phyloP scores from a whole-genome alignment of 1,140 invertebrate species.

The Choristoneura fumiferana region DNA sequence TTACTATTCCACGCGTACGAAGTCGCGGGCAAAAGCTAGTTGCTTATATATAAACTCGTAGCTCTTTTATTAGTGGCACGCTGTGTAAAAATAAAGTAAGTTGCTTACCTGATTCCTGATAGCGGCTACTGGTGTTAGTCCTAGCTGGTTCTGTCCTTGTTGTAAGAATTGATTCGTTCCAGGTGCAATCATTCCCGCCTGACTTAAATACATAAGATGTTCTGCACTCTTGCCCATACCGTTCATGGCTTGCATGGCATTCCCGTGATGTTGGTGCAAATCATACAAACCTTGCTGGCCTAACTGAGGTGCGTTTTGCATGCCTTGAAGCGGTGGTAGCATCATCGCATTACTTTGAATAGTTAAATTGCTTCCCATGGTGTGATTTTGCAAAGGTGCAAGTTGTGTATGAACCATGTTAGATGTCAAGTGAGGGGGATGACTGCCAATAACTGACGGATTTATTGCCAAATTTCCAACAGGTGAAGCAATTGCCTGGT shows the following conservation, averaged over 20 bases:
- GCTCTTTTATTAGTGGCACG: too few species aligned
- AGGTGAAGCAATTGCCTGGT: constrained; percentile 77
- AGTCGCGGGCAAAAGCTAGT: too few species aligned
- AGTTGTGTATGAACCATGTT: constrained; percentile 76
- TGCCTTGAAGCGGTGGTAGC: constrained; percentile 65
- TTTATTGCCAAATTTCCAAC: constrained; percentile 80
- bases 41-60: too few species aligned
- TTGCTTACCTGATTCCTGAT: constrained; percentile 77
- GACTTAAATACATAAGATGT: constrained; percentile 84
- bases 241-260: constrained; percentile 77
- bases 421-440: constrained; percentile 65
- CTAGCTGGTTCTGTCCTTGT: constrained; percentile 80
- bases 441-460: constrained; percentile 79
- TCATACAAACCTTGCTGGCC: constrained; percentile 78
- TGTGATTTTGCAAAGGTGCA: constrained; percentile 70
- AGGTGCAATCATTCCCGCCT: constrained; percentile 81
- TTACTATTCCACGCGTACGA: too few species aligned
- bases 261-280: constrained; percentile 76
- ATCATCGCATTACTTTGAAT: constrained; percentile 71
- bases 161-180: constrained; percentile 82
- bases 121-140: constrained; percentile 78
- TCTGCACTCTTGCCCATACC: constrained; percentile 81
- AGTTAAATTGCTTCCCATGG: constrained; percentile 61
- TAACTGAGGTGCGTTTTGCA: constrained; percentile 66
- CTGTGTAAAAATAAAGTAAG: constrained; percentile 19